These are phyloP conservation scores for Danaus chrysippus DNA, from an alignment of 2,888 invertebrate genomes.

Conservation along the genomic window DNA sequence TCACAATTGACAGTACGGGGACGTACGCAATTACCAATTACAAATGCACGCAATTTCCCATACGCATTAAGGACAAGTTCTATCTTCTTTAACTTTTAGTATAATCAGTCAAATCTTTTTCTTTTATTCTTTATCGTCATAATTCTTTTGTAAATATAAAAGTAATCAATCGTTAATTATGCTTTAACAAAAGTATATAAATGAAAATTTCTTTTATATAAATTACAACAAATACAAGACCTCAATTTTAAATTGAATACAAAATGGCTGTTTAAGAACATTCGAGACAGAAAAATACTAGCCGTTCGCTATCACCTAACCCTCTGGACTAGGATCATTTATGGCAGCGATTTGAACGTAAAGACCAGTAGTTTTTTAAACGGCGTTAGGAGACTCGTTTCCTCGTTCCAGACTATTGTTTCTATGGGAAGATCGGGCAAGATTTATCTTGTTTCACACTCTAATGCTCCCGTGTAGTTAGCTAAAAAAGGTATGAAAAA, in stretches of 20 bases:
- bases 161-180: too few relatives aligned
- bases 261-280: constrained; percentile 27
- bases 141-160: too few relatives aligned
- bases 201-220: too few relatives aligned
- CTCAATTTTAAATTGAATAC: constrained; percentile 18
- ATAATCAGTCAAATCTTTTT: too few relatives aligned
- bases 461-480: neutral
- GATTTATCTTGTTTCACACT: constrained; percentile 22
- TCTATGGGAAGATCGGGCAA: constrained; percentile 23
- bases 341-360: constrained; percentile 32
- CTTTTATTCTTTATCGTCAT: too few relatives aligned
- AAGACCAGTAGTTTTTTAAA: constrained; percentile 36
- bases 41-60: constrained; percentile 23
- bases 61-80: constrained; percentile 20
- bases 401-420: constrained; percentile 26
- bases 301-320: constrained; percentile 28
- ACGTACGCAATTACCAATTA: constrained; percentile 29
- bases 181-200: too few relatives aligned
- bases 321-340: constrained; percentile 33
- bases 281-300: constrained; percentile 26
- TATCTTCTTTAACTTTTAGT: neutral
- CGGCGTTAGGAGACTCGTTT: constrained; percentile 34
- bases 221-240: too few relatives aligned
- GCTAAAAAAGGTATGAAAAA: neutral
- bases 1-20: constrained; percentile 21